Base-by-base conservation (phyloP, 2,113 vertebrate species). In the Microtus richardsoni region DNA sequence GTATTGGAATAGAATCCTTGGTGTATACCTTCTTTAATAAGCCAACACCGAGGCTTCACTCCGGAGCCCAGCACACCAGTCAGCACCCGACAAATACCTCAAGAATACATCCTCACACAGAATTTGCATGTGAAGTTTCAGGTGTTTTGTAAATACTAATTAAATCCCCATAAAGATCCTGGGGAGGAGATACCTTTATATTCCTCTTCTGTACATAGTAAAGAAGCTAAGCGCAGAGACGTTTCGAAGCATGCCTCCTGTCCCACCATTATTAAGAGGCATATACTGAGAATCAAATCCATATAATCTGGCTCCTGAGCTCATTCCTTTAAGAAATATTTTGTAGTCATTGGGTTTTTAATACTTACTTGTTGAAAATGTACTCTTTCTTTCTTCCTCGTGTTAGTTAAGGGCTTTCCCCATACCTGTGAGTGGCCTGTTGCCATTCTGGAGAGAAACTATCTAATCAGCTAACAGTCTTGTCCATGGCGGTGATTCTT, bases 61-160 rank as follows among this genome's bases (percentile, higher is more conserved):
- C 28, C 2, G 16, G 70, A 94, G 39, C 83, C 70, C 77, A 64
- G 68, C 11, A 14, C 8, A 39, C 44, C 90, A 62, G 89, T 74
- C 58, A 47, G n/a, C 22, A 82, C 16, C 74, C 44, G 70, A 78
- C 73, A 64, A 33, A 68, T 64, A 73, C 80, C 39, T 54, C 52
- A 91, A 21, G 68, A 93, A 21, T 91, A 91, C 77, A 60, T 85
- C 47, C 73, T 89, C 12, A 75, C 30, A 60, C n/a, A 70, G 47
- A 52, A 21, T 19, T 90, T 44, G 47, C 13, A 19, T 78, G 33
- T 19, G 24, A 26, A 70, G 2, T 64, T 82, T 47, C 58, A 88
- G 68, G 52, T 85, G 71, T 47, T 80, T 94, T 77, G n/a, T 79
- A 93, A 92, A 86, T 91, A 95, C 64, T 54, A 62, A 77, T 79